Conservation (phyloP, 2,888 invertebrate species). For the Neelides folsomi region DNA sequence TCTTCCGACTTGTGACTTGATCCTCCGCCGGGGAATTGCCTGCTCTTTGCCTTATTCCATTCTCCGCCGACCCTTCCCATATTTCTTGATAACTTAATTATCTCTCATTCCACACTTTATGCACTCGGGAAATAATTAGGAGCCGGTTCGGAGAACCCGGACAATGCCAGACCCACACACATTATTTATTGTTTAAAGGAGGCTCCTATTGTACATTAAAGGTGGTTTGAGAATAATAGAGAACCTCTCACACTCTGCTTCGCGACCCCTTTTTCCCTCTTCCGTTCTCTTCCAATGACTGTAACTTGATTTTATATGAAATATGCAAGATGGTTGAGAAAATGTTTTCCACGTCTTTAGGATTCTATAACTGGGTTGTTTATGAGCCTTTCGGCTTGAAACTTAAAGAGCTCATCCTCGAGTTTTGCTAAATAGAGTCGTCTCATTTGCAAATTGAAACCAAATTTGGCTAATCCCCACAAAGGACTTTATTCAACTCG, state of each 20-base stretch:
- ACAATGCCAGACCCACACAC: background rate
- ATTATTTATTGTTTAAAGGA: constrained; percentile 4
- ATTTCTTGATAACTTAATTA: constrained; percentile 23
- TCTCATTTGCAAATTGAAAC: constrained; percentile 11
- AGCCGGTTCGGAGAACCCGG: constrained; percentile 1
- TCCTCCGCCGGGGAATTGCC: background rate
- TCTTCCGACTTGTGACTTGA: constrained; percentile 9
- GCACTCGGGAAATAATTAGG: constrained; percentile 25
- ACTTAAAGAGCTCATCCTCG: too few relatives aligned
- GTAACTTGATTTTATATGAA: too few relatives aligned
- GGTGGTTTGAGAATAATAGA: background rate
- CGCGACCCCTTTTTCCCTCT: background rate
- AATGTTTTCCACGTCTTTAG: too few relatives aligned
- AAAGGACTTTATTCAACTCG: too few relatives aligned
- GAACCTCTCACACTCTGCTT: constrained; percentile 3
- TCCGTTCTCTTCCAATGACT: background rate
- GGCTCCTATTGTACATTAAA: too few relatives aligned
- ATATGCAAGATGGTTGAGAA: too few relatives aligned
- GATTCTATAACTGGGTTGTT: too few relatives aligned
- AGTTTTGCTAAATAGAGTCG: background rate
- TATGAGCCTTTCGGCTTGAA: too few relatives aligned
- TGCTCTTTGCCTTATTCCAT: background rate
- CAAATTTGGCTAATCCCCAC: constrained; percentile 4
- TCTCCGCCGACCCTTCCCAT: background rate
- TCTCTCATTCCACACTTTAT: constrained; percentile 32